Conservation (phyloP, 2,888 invertebrate species). For the Synergus itoensis region DNA sequence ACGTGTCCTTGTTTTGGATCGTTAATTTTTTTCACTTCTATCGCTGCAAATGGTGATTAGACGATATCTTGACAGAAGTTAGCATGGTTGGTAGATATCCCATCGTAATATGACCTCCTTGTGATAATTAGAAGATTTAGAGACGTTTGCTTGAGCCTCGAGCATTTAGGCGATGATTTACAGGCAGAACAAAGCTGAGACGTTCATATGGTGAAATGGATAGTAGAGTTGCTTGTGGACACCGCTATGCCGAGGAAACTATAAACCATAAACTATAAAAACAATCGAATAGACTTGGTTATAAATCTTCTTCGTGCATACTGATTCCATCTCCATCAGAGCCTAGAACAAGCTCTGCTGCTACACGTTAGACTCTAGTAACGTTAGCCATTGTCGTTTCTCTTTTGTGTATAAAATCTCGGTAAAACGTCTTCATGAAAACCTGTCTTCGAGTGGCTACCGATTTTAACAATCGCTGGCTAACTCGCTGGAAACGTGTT, state of each 20-base stretch:
- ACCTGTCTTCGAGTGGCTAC: constrained; percentile 34
- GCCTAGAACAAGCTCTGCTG: constrained; percentile 3
- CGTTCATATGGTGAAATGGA: constrained; percentile 18
- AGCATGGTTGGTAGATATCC: not conserved
- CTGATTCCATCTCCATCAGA: constrained; percentile 21
- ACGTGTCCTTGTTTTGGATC: constrained; percentile 37
- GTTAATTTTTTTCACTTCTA: constrained; percentile 26
- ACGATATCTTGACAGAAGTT: constrained; percentile 2
- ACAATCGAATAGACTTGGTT: constrained; percentile 57
- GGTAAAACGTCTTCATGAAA: constrained; percentile 66
- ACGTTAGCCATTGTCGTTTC: constrained; percentile 70
- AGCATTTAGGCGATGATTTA: constrained; percentile 68
- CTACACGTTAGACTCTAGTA: constrained; percentile 57
- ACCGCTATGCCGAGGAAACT: constrained; percentile 59
- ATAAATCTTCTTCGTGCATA: constrained; percentile 63
- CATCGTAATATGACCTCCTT: not conserved
- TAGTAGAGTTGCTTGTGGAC: constrained; percentile 44
- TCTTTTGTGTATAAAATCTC: constrained; percentile 66
- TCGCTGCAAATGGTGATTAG: not conserved
- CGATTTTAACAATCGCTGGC: constrained; percentile 15
- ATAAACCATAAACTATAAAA: constrained; percentile 68
- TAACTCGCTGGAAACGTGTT: constrained; percentile 3
- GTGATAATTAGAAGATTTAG: constrained; percentile 63
- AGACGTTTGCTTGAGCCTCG: constrained; percentile 46
- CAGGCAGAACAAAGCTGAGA: constrained; percentile 42